phyloP scores from a whole-genome alignment of 2,797 vertebrate species.

The Characodon lateralis region DNA sequence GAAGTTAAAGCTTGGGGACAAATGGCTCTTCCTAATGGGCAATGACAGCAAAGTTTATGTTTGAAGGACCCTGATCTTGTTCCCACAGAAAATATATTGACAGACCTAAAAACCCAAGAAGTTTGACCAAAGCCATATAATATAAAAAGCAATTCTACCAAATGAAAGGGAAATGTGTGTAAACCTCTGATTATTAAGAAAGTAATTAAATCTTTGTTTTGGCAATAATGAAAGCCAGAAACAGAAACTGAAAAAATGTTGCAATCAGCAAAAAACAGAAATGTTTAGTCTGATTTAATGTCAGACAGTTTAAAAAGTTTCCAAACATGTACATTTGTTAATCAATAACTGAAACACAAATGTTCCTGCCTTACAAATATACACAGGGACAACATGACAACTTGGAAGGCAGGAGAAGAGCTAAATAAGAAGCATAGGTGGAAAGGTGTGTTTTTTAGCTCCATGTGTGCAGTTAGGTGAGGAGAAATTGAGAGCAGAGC shows the following conservation, averaged over 20 bases:
- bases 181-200: neutral
- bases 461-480: slow-evolving; percentile 53
- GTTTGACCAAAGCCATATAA: too few species aligned
- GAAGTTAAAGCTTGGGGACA: too few species aligned
- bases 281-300: neutral
- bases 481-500: slow-evolving; percentile 72
- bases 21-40: too few species aligned
- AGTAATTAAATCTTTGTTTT: neutral
- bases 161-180: neutral
- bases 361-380: slow-evolving; percentile 18
- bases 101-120: too few species aligned
- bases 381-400: slow-evolving; percentile 9
- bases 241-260: neutral
- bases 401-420: slow-evolving; percentile 16
- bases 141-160: too few species aligned
- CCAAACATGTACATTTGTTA: slow-evolving; percentile 9
- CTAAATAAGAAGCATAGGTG: slow-evolving; percentile 46
- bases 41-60: too few species aligned
- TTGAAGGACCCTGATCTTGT: too few species aligned
- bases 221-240: neutral
- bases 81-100: too few species aligned
- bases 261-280: slow-evolving; percentile 12
- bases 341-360: slow-evolving; percentile 25
- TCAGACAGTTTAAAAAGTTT: slow-evolving; percentile 36
- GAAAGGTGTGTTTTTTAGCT: slow-evolving; percentile 48